Base-by-base conservation (phyloP, 2,797 vertebrate genomes). In the Sphenopsis melanotis region DNA sequence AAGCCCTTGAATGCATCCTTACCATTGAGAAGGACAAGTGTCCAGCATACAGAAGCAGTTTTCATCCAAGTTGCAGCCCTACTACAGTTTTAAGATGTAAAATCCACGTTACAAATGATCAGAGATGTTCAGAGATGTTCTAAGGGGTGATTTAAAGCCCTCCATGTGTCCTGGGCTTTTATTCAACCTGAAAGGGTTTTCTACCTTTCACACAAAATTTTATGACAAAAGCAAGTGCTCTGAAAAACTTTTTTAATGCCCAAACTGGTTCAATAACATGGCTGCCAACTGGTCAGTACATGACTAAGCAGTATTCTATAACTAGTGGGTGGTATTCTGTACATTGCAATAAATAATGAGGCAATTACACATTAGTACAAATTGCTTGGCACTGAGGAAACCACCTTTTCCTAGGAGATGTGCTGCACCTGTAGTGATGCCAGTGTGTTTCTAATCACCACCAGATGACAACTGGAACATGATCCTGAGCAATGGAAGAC, bases 21-120 rank as follows among this genome's bases (percentile, higher is more conserved):
- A 75, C 30, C 32, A 8, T 0, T 5, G 10, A 16, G 12, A 0
- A 36, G 13, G 34, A 63, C 0, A 5, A 41, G 32, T 2, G 20
- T 21, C 47, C 70, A 23, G 56, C 16, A 8, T 0, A 39, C 3
- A 82, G 49, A 5, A 71, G 24, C 30, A 36, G 10, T n/a, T 69
- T 44, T 44, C 59, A 56, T 3, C 10, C 27, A 11, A 50, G 12
- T 82, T 39, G 20, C 5, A 59, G 44, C 15, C 30, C 22, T 1
- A 13, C 17, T 11, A 29, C 29, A 53, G 47, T 30, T 55, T 56
- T 17, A 65, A 72, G 32, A 53, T 9, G 20, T 12, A 87, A 88
- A 63, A 66, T 29, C 32, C 2, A 1, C 18, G 20, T 32, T 23
- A 60, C 11, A 53, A 61, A 44, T 6, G 4, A 49, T 16, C 32